Conservation (phyloP, 2,113 vertebrate species). For the Melanostigma gelatinosum region DNA sequence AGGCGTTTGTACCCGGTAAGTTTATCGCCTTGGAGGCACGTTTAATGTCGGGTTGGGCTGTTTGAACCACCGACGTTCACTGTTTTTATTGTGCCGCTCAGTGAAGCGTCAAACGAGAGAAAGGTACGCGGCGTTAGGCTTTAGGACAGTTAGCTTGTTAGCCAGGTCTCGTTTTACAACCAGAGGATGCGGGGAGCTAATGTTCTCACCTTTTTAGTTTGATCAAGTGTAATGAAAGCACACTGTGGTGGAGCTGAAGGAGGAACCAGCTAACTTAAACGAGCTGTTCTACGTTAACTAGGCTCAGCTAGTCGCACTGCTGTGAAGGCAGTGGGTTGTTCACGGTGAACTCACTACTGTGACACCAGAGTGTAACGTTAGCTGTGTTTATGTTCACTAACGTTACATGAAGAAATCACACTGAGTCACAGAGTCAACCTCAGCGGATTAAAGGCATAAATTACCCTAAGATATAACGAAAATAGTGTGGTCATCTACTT, state of each 20-base stretch:
- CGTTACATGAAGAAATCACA: not conserved
- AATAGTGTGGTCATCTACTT: not conserved
- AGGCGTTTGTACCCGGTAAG: constrained; percentile 53
- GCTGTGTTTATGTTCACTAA: not conserved
- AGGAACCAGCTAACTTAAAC: not conserved
- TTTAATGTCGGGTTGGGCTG: rapidly evolving
- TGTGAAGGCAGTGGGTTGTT: not conserved
- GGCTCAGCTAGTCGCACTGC: constrained; percentile 19
- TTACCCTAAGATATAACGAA: too few species aligned
- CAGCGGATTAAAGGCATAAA: not conserved
- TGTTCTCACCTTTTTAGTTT: not conserved
- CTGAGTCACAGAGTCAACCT: not conserved
- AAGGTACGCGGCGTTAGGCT: constrained; percentile 21
- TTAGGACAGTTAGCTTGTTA: constrained; percentile 66
- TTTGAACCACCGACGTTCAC: not conserved
- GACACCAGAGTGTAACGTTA: not conserved
- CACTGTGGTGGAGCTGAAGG: not conserved
- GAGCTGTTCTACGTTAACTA: constrained; percentile 24
- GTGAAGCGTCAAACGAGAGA: constrained; percentile 15
- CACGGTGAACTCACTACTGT: not conserved
- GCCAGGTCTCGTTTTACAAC: constrained; percentile 13
- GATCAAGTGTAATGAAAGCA: not conserved
- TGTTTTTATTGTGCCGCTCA: not conserved
- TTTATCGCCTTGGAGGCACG: not conserved
- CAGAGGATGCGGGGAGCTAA: not conserved